These are phyloP conservation scores for Agrotis puta DNA, from an alignment of 2,888 invertebrate species.

Conservation along the genomic window DNA sequence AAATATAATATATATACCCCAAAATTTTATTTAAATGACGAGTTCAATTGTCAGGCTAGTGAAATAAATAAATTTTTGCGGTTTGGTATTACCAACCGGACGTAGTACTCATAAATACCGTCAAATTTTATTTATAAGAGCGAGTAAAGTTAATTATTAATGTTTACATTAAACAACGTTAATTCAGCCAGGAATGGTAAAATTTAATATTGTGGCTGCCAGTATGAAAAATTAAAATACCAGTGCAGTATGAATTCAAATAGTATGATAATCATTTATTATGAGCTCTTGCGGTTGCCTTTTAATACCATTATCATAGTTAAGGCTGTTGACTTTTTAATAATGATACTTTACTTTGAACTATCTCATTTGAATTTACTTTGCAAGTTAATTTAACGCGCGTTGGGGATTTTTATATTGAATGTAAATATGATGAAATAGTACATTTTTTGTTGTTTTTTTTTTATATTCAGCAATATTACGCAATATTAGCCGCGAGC, in stretches of 20 bases:
- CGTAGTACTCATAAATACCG: conserved; percentile 8
- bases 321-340: conserved; percentile 20
- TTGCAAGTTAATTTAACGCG: background rate
- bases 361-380: conserved; percentile 8
- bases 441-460: background rate
- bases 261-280: conserved; percentile 19
- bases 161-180: conserved; percentile 23
- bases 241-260: conserved; percentile 29
- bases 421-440: background rate
- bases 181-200: background rate
- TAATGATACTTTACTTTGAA: conserved; percentile 15
- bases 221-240: conserved; percentile 35
- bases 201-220: conserved; percentile 22
- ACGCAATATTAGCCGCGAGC: no score
- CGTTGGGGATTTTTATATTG: background rate
- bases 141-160: conserved; percentile 17
- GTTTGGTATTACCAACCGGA: background rate
- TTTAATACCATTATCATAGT: conserved; percentile 18
- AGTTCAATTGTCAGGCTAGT: background rate
- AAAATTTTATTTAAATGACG: conserved; percentile 15
- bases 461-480: background rate
- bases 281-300: background rate
- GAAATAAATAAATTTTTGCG: conserved; percentile 6
- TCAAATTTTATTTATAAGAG: conserved; percentile 42
- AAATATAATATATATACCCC: background rate